Base-by-base conservation (phyloP, 2,888 invertebrate species). In the Pandemis cinnamomeana region DNA sequence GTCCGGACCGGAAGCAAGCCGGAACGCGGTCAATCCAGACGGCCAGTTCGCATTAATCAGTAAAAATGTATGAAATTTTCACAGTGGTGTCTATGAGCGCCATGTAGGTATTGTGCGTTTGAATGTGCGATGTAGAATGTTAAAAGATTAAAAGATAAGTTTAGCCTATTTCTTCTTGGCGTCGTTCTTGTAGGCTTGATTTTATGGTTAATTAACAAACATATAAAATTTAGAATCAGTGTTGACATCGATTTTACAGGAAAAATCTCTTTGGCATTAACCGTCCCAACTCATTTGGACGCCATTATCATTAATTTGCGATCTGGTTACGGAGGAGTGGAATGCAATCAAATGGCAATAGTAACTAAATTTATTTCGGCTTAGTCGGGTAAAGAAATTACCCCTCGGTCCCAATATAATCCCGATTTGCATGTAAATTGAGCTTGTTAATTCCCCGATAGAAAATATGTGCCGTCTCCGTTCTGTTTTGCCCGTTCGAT, bases 341-440 rank as follows among this genome's bases (percentile, higher is more conserved):
- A 68, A 71, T 72, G 75, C 72, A 77, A 79, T 79, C 75, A 80
- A 79, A 80, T 72, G 61, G 77, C 77, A 78, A 81, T 78, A 77
- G 78, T 77, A 81, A 77, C 80, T 76, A 78, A 79, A 81, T 81
- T 80, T 81, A 80, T 80, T 82, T 80, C 67, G 73, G 44, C 61
- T 55, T 67, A 67, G 42, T 67, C 44, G 67, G 67, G 55, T 20
- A 36, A 58, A 67, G 44, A 67, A 58, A 67, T 67, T 73, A 69
- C 73, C 63, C 67, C 60, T 69, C 69, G 48, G 64, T 69, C 78
- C 80, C 67, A 68, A 73, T 76, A 78, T 80, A 80, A 82, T 78
- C 76, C 81, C 82, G 80, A 86, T 85, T 86, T 85, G 80, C 80
- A 85, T 84, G 77, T 77, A 81, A 83, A 86, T 83, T 80, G 82